Base-by-base conservation (phyloP, 2,113 vertebrate genomes). In the Spheniscus mendiculus region DNA sequence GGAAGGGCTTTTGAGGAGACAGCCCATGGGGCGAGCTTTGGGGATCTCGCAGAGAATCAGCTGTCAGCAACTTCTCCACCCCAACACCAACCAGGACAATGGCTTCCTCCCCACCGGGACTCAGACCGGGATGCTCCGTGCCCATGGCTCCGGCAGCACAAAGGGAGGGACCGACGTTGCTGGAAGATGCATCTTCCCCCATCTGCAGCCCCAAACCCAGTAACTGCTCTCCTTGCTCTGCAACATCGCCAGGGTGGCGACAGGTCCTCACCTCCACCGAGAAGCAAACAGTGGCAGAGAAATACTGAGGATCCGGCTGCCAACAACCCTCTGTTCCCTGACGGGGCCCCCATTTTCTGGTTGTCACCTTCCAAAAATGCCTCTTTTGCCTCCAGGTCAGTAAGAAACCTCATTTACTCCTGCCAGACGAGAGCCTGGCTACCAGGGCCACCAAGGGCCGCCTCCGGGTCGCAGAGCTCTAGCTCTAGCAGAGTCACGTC, bases 121-220 rank as follows among this genome's bases (percentile, higher is more conserved):
- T 44, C 53, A 25, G 10, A 7, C 38, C 2, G 16, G 45, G 15
- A 19, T 45, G 22, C 22, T 88, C 86, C 7, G 0, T 47, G 66
- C 50, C 67, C n/a, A 6, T 10, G 34, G 29, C 29, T 23, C 74
- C 3, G 1, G 65, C 56, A 45, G 44, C 59, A 45, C 45, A 27
- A 45, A 23, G 78, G 52, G 10, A 38, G 44, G 32, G 25, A 44
- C 6, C 3, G 0, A 18, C 0, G 5, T 36, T 58, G 42, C n/a
- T 18, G 25, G 69, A 44, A 74, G 52, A 52, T 34, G 52, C 19
- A 10, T 44, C 53, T 78, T 59, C 20, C 53, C 53, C 32, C 15
- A 21, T 17, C 73, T 32, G 36, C 69, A 67, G 21, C 36, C 32
- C 32, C 18, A 29, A 29, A 10, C 10, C 32, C 10, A 17, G 67